These are phyloP conservation scores for Ligdia adustata DNA, from an alignment of 2,888 invertebrate species.

Conservation along the genomic window DNA sequence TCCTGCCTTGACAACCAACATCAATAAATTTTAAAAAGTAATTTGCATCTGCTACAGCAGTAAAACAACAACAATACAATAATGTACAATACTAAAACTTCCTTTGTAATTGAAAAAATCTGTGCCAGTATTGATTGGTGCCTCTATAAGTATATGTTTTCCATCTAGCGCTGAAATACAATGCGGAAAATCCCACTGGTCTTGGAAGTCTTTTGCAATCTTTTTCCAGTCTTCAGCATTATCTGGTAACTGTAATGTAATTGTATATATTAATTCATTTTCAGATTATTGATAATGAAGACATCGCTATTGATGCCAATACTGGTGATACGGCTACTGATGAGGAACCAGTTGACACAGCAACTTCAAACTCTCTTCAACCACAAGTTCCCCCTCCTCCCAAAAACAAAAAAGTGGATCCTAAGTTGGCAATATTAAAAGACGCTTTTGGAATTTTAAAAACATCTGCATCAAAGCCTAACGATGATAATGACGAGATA, in stretches of 20 bases:
- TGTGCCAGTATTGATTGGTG: constrained; percentile 18
- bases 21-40: neutral
- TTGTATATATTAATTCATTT: neutral
- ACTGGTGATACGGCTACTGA: neutral
- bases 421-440: too few species aligned
- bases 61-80: too few species aligned
- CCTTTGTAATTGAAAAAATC: constrained; percentile 7
- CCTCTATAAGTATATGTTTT: constrained; percentile 19
- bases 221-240: constrained; percentile 20
- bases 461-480: too few species aligned
- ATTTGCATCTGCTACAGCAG: neutral
- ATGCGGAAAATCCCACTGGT: constrained; percentile 23
- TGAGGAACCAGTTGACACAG: too few species aligned
- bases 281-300: neutral
- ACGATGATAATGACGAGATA: too few species aligned
- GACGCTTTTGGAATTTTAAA: too few species aligned
- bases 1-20: constrained; percentile 1
- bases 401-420: too few species aligned
- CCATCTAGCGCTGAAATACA: constrained; percentile 20
- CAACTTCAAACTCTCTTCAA: too few species aligned
- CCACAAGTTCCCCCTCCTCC: too few species aligned
- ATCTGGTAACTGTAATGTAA: constrained; percentile 18
- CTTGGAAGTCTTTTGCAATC: constrained; percentile 17
- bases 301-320: neutral
- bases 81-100: constrained; percentile 9